Evolutionary conservation across 2,113 vertebrate genomes (phyloP), one percentile per base, ranked within the genome.

Genomic region (Lethenteron camtschaticum): DNA sequence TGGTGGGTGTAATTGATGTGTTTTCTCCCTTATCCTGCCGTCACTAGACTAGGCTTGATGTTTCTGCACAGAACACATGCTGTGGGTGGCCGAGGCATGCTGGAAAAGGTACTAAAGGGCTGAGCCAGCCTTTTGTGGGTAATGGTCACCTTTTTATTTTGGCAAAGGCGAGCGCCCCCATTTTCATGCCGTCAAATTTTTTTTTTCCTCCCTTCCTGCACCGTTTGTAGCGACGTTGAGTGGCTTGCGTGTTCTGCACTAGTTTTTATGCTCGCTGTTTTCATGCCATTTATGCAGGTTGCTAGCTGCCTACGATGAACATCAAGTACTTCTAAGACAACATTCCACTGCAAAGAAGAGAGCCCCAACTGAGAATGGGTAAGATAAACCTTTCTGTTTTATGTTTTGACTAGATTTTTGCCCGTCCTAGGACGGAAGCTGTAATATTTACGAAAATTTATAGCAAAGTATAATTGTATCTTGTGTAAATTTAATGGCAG

Each of bases 251-350:
- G 20, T 20, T 9, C 55, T 55, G 14, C 8, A 13, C 6, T 13
- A 7, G 9, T 71, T 41, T n/a, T 73, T 55, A 18, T 60, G 56
- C 18, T 57, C 60, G 11, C 57, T 70, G 57, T 9, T 69, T 70
- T 20, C 10, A 73, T 73, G 10, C 55, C 72, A 70, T 2, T 56
- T 7, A 56, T 41, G 24, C 66, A 99, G 95, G 75, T 86, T 99
- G 57, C 74, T 95, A 75, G 79, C 83, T 68, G 83, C 90, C 12
- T 91, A 90, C 20, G 86, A 92, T 8, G 86, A 97, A 69, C 88
- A 91, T 63, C 86, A 96, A 70, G 84, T 83, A 4, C 85, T 99
- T 63, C 77, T 87, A 57, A 88, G 87, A 79, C 90, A 99, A 77
- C 84, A 84, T 24, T 90, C 96, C n/a, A 76, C 82, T 8, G 68